Conservation (phyloP, 2,797 vertebrate species). For the Sarcoramphus papa region DNA sequence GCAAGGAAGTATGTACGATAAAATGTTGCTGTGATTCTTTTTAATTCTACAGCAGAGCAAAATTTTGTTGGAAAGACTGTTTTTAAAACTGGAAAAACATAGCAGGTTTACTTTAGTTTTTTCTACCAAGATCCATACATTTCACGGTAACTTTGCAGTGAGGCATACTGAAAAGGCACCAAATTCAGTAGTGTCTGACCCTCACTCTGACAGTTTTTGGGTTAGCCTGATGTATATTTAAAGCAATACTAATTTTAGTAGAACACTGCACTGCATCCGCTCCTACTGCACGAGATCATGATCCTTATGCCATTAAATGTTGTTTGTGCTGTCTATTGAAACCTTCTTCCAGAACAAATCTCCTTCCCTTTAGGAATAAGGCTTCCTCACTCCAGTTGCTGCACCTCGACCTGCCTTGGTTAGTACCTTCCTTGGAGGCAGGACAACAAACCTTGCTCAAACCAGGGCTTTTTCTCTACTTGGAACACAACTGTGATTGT, state of each 20-base stretch:
- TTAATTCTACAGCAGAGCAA: not conserved
- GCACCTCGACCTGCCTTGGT: not conserved
- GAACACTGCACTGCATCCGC: accelerated
- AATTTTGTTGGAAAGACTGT: not conserved
- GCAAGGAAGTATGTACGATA: not conserved
- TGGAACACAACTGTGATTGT: accelerated
- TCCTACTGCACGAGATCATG: not conserved
- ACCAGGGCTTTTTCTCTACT: not conserved
- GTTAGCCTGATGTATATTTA: not conserved
- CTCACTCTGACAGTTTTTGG: not conserved
- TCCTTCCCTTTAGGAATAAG: not conserved
- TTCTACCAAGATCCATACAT: not conserved
- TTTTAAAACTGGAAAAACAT: not conserved
- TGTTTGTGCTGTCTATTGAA: not conserved
- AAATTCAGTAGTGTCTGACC: not conserved
- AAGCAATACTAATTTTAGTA: not conserved
- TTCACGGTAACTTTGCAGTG: not conserved
- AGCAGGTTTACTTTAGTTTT: conserved; percentile 28
- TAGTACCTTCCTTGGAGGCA: not conserved
- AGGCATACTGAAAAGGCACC: not conserved
- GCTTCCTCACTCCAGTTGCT: not conserved
- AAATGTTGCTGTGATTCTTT: not conserved
- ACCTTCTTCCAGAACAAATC: not conserved
- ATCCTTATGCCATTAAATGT: not conserved
- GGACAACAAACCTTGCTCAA: not conserved